Base-by-base conservation (phyloP, 1,140 invertebrate species). In the Odontomachus brunneus region DNA sequence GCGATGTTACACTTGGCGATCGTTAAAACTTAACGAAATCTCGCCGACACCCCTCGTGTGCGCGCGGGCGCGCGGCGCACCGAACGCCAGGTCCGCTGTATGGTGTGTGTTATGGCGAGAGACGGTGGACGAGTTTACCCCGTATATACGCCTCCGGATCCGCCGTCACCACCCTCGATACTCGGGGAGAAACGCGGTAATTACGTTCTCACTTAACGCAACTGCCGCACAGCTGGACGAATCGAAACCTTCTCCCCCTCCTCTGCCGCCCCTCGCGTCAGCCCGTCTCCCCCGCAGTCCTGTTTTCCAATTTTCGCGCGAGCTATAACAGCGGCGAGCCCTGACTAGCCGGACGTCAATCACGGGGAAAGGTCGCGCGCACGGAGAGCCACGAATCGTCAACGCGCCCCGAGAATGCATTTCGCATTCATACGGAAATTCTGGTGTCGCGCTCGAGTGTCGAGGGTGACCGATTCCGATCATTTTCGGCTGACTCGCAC, bases 11-110 rank as follows among this genome's bases (percentile, higher is more conserved):
- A 83, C 85, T 87, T 75, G 82, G 53, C 82, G 85, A 87, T 87
- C 86, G 86, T 87, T 87, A 87, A 86, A 87, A 87, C 82, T 87
- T 87, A 87, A 87, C 86, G 86, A 87, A 87, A 87, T 86, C 85
- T 53, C 78, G 38, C 48, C 63, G 38, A 17, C 55, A 53, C 26
- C 62, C 44, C 44, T 51, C 62, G 49, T 19, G 22, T 24, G 12
- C 51, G 29, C 29, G 14, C n/a, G 26, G n/a, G n/a, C n/a, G n/a
- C n/a, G n/a, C n/a, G n/a, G n/a, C n/a, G n/a, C n/a, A n/a, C n/a
- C n/a, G 65, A 76, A 83, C 53, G 29, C 29, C 5, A 33, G 29
- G 29, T 33, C 2, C 2, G n/a, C 29, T 33, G 38, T 11, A 7
- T 44, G 38, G 9, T 44, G 83, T 80, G 38, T 85, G 84, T 80